These are phyloP conservation scores for Acrossocheilus wenchowensis DNA, from an alignment of 2,797 vertebrate species.

Conservation along the genomic window DNA sequence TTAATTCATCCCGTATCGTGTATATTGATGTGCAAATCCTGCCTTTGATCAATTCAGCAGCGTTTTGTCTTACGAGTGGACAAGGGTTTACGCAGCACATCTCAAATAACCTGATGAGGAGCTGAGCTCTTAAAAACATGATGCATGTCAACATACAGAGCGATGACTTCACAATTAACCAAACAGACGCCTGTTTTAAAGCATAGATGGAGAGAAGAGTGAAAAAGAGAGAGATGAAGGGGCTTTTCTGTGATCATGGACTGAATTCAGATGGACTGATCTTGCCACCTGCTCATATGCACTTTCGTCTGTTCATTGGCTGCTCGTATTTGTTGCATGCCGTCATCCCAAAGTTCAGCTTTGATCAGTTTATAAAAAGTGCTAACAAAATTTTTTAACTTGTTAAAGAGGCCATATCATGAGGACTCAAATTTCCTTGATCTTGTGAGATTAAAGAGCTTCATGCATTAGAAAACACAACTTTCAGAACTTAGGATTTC, in stretches of 20 bases:
- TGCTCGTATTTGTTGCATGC: background rate
- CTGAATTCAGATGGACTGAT: constrained; percentile 28
- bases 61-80: constrained; percentile 60
- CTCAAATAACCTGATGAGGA: constrained; percentile 30
- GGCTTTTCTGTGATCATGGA: constrained; percentile 10
- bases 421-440: background rate
- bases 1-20: constrained; percentile 65
- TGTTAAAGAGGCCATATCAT: background rate
- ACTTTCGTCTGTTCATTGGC: constrained; percentile 21
- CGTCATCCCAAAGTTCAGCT: background rate
- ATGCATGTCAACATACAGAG: constrained; percentile 29
- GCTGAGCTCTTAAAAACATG: constrained; percentile 37
- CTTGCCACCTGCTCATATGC: constrained; percentile 21
- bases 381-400: background rate
- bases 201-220: background rate
- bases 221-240: background rate
- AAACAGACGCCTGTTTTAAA: constrained; percentile 16
- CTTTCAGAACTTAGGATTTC: background rate
- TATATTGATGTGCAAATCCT: constrained; percentile 73
- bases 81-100: constrained; percentile 56
- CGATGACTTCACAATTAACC: constrained; percentile 31
- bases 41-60: constrained; percentile 62
- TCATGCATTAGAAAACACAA: background rate
- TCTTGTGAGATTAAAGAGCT: constrained; percentile 22
- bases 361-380: constrained; percentile 8